These are phyloP conservation scores for Drosophila insularis DNA, from an alignment of 1,140 invertebrate species.

Conservation along the genomic window DNA sequence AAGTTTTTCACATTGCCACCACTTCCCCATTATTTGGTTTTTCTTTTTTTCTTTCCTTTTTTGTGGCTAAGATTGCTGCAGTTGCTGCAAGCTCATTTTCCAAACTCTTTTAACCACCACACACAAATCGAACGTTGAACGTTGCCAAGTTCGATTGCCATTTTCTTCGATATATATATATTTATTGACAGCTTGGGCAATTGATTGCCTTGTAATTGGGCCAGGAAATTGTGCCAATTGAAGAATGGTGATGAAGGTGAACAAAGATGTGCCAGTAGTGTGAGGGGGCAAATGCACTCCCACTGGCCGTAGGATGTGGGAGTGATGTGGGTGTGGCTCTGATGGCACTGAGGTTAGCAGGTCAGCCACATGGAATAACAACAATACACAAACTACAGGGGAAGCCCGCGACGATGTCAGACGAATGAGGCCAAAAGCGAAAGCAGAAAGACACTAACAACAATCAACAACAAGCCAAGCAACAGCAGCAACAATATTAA, in stretches of 20 bases:
- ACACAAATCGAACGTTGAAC: slow-evolving; percentile 6
- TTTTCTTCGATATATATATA: slow-evolving; percentile 71
- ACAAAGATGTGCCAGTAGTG: not conserved
- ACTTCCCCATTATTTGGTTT: slow-evolving; percentile 11
- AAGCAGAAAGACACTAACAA: slow-evolving; percentile 47
- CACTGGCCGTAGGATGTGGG: slow-evolving; percentile 3
- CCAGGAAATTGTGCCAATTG: slow-evolving; percentile 69
- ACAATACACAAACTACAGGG: slow-evolving; percentile 23
- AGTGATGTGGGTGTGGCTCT: not conserved
- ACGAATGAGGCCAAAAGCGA: slow-evolving; percentile 71
- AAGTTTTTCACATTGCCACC: slow-evolving; percentile 25
- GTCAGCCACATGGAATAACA: slow-evolving; percentile 64
- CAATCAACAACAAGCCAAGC: slow-evolving; percentile 49
- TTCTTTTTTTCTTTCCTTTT: slow-evolving; percentile 15
- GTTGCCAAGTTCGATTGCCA: slow-evolving; percentile 70
- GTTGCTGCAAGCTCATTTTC: slow-evolving; percentile 10
- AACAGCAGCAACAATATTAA: slow-evolving; percentile 38
- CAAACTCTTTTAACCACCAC: not conserved
- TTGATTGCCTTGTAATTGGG: slow-evolving; percentile 77
- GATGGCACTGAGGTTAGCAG: slow-evolving; percentile 73
- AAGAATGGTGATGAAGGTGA: slow-evolving; percentile 15
- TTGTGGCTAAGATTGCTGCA: slow-evolving; percentile 41
- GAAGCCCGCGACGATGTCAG: slow-evolving; percentile 61
- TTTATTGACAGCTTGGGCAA: slow-evolving; percentile 75
- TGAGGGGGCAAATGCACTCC: no score